Conservation (phyloP, 2,888 invertebrate species). For the Cataglyphis rosenhaueri region DNA sequence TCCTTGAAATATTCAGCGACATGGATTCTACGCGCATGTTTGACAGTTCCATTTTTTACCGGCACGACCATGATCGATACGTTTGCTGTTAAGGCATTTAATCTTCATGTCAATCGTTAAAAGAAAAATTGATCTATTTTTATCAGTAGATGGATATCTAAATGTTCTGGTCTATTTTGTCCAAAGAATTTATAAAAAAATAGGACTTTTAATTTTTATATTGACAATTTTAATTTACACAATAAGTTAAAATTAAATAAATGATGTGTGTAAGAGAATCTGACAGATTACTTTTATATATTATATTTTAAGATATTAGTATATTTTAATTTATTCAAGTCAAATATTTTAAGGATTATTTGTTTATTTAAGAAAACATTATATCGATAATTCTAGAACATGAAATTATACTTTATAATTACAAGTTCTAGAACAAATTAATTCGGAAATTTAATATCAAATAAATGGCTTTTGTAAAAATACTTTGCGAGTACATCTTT, state of each 20-base stretch:
- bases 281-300: neutral
- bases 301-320: neutral
- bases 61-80: constrained; percentile 26
- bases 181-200: neutral
- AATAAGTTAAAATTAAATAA: neutral
- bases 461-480: neutral
- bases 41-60: constrained; percentile 2
- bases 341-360: neutral
- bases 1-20: constrained; percentile 29
- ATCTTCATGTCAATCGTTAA: constrained; percentile 16
- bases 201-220: neutral
- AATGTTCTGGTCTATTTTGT: neutral
- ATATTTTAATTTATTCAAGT: neutral
- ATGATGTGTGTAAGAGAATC: neutral
- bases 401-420: neutral
- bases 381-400: neutral
- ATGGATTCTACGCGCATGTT: constrained; percentile 2
- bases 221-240: neutral
- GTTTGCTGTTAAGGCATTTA: constrained; percentile 23
- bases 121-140: constrained; percentile 2
- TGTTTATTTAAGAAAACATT: neutral
- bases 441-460: constrained; percentile 16
- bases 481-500: neutral
- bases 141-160: neutral
- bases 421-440: neutral